These are phyloP conservation scores for Austrolebias charrua DNA, from an alignment of 2,797 vertebrate genomes.

Conservation along the genomic window DNA sequence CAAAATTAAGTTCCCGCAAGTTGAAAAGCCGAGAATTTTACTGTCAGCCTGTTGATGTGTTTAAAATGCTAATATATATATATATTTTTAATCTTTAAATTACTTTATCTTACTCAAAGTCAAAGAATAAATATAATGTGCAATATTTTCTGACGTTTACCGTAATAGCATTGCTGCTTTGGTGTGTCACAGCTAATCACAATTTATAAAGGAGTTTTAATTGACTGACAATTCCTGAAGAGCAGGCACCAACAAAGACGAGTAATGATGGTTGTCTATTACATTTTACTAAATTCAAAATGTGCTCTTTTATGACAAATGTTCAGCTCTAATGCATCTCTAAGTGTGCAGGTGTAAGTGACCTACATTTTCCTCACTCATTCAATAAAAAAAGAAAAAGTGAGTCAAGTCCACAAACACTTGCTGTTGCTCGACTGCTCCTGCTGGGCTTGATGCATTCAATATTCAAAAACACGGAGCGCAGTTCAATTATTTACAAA, in stretches of 20 bases:
- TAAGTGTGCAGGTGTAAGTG: slow-evolving; percentile 6
- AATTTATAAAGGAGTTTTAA: not conserved
- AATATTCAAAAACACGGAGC: slow-evolving; percentile 59
- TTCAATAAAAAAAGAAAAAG: slow-evolving; percentile 16
- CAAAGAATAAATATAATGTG: too few relatives aligned
- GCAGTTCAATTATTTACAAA: slow-evolving; percentile 67
- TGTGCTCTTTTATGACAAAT: slow-evolving; percentile 6
- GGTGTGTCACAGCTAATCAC: not conserved
- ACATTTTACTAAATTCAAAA: slow-evolving; percentile 4
- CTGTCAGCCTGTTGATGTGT: not conserved
- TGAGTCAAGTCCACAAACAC: slow-evolving; percentile 29
- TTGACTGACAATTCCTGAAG: not conserved
- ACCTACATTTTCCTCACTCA: slow-evolving; percentile 45
- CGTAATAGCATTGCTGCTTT: not conserved
- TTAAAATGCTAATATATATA: too few relatives aligned
- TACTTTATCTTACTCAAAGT: too few relatives aligned
- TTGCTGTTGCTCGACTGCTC: slow-evolving; percentile 23
- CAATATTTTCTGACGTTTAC: too few relatives aligned
- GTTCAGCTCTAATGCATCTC: slow-evolving; percentile 19
- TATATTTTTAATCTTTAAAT: too few relatives aligned
- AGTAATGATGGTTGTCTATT: not conserved
- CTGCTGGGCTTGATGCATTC: slow-evolving; percentile 39
- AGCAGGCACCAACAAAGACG: not conserved
- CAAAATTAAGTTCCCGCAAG: not conserved
- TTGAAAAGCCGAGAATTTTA: not conserved